Conservation (phyloP, 2,888 invertebrate species). For the Eupithecia vulgata region DNA sequence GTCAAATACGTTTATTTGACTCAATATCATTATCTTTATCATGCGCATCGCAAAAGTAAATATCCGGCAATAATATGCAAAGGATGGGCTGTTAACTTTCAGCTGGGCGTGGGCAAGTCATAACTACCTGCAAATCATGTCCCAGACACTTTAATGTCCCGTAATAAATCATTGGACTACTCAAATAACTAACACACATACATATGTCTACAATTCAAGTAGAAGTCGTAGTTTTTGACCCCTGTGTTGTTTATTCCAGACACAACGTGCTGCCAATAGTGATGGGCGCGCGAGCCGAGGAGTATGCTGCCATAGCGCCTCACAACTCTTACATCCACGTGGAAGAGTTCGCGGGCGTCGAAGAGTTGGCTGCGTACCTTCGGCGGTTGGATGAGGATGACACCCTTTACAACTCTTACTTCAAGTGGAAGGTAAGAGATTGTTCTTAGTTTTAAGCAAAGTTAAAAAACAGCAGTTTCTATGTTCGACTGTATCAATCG, state of each 20-base stretch:
- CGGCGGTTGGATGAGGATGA: conserved; percentile 93
- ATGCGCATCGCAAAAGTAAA: too few species aligned
- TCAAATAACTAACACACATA: not conserved
- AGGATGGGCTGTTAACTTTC: too few species aligned
- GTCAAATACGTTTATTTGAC: too few species aligned
- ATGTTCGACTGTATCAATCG: too few species aligned
- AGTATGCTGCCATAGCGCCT: conserved; percentile 95
- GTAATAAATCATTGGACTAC: not conserved
- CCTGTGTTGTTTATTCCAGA: conserved; percentile 51
- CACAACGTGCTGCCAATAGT: conserved; percentile 95
- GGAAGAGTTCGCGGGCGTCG: conserved; percentile 95
- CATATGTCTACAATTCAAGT: not conserved
- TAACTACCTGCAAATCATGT: too few species aligned
- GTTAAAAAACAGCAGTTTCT: too few species aligned
- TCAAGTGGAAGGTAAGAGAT: conserved; percentile 90
- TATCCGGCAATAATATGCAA: too few species aligned
- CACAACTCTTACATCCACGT: conserved; percentile 97
- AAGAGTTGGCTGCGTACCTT: conserved; percentile 94
- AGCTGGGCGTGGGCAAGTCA: too few species aligned
- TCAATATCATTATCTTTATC: too few species aligned
- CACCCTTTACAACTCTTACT: conserved; percentile 96
- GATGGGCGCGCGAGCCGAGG: conserved; percentile 97
- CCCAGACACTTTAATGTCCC: too few species aligned
- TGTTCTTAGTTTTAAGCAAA: not conserved
- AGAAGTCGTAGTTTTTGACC: not conserved